Conservation (phyloP, 2,888 invertebrate species). For the Bimastos eiseni region DNA sequence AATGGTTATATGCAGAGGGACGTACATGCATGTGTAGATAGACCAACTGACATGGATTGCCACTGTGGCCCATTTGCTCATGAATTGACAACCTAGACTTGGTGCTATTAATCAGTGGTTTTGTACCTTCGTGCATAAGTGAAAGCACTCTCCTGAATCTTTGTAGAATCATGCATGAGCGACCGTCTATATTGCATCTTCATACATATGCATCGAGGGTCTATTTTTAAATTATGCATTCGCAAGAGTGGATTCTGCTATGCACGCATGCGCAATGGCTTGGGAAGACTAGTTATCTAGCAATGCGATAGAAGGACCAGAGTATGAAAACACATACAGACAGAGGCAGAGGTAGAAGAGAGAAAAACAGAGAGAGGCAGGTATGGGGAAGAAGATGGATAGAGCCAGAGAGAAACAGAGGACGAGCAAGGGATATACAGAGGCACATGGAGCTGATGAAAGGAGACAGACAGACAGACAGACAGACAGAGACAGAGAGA, state of each 20-base stretch:
- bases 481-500: no score
- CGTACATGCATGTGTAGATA: no score
- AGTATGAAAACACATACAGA: not conserved
- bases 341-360: not conserved
- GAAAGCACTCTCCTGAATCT: no score
- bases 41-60: no score
- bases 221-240: not conserved
- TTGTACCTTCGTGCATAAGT: no score
- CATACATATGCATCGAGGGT: not conserved
- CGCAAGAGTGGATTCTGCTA: not conserved
- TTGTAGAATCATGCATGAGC: not conserved
- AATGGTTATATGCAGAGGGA: no score
- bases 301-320: not conserved
- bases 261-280: not conserved
- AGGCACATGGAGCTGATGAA: not conserved
- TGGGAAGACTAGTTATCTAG: not conserved
- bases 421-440: no score
- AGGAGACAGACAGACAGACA: no score
- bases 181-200: not conserved
- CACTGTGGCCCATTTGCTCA: no score
- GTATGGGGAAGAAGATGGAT: not conserved
- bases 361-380: not conserved
- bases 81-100: no score
- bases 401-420: no score
- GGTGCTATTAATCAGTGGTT: no score